Base-by-base conservation (phyloP, 2,113 vertebrate species). In the Etheostoma spectabile region DNA sequence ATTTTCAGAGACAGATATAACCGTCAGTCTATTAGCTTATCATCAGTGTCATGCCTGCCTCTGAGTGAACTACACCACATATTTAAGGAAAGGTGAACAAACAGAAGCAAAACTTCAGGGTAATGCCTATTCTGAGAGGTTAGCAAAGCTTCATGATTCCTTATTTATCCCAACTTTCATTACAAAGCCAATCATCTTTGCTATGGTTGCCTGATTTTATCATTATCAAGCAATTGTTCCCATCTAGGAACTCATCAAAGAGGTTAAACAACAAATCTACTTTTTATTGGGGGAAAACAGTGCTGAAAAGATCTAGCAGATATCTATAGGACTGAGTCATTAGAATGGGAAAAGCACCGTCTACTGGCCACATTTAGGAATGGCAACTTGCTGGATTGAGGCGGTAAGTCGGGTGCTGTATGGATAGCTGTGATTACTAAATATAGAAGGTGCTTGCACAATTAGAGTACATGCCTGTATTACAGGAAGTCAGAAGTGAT, bases 261-360 rank as follows among this genome's bases (percentile, higher is more conserved):
- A 92, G 91, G 86, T 90, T 90, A 85, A 92, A 92, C 84, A 93
- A 92, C 90, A 89, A 85, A 88, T 87, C 79, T 82, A 76, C 72
- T 74, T 63, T 79, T 80, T 86, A 83, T 82, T 85, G 78, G 62
- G 48, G 53, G 82, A 85, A 85, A 88, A 88, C 33, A 68, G 83
- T 81, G 46, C 74, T 66, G 78, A 86, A 85, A 84, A 80, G 82
- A 86, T 75, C 42, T n/a, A 46, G 81, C 24, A 70, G 73, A 52
- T 66, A 19, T 75, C 76, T 64, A 56, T 67, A 74, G 59, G 68
- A 67, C 21, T 0, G 21, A 81, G 70, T 70, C 42, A 91, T 92
- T 83, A 86, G 86, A 92, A 91, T 90, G 94, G 80, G 83, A 79
- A 90, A 95, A 91, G 89, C 89, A 80, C 93, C 93, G 77, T 89